Percentiles rank a stretch among this genome's conserved stretches.
Evolutionary conservation across 2,888 invertebrate genomes (phyloP).

Genomic region (Diadegma fenestrale): DNA sequence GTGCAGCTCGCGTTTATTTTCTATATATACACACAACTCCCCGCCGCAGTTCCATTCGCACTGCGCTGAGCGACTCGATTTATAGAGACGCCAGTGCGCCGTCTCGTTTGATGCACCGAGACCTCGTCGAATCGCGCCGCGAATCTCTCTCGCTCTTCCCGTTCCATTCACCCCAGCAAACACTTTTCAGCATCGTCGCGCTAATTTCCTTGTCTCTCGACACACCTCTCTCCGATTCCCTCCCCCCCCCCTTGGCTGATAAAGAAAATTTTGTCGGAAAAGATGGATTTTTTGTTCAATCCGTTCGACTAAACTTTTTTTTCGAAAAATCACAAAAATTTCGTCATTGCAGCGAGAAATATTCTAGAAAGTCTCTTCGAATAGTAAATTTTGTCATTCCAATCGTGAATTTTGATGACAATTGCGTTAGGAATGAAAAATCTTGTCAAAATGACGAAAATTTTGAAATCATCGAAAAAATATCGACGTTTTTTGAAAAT

Average conservation of each 20-base stretch:
- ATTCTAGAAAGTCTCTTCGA: no score
- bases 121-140: conserved; percentile 20
- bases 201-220: background rate
- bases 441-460: no score
- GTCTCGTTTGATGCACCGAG: conserved; percentile 30
- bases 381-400: no score
- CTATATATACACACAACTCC: background rate
- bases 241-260: background rate
- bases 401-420: no score
- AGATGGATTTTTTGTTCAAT: no score
- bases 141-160: conserved; percentile 20
- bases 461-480: no score
- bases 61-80: background rate
- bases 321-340: no score
- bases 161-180: conserved; percentile 6
- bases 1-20: background rate
- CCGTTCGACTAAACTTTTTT: no score
- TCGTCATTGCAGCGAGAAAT: no score
- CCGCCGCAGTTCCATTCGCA: background rate
- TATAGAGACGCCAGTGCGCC: conserved; percentile 34
- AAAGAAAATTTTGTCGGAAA: no score
- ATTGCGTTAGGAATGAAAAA: no score
- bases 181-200: conserved; percentile 6
- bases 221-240: conserved; percentile 35
- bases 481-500: no score